Evolutionary conservation across 2,113 vertebrate species (phyloP).

Genomic region (Zootoca vivipara): DNA sequence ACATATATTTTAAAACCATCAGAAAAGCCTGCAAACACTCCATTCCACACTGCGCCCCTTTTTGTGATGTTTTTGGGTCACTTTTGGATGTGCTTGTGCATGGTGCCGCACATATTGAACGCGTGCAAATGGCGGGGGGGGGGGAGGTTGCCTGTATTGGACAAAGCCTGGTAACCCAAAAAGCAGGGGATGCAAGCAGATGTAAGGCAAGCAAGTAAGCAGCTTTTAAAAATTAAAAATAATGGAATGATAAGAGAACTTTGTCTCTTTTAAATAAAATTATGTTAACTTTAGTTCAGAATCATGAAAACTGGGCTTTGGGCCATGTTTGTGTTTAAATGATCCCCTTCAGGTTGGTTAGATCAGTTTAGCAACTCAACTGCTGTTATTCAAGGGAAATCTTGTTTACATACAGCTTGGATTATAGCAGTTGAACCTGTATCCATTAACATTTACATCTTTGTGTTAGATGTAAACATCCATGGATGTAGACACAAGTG

Average conservation of each 20-base stretch:
- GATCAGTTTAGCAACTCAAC: background rate
- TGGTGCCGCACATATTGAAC: too few species aligned
- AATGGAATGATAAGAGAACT: background rate
- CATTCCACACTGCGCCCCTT: background rate
- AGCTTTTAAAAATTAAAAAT: background rate
- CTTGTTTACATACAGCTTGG: background rate
- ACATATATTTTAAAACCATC: too few species aligned
- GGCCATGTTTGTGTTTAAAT: background rate
- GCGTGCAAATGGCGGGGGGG: too few species aligned
- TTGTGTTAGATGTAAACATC: background rate
- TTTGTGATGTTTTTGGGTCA: background rate
- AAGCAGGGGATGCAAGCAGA: background rate
- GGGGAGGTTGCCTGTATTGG: too few species aligned
- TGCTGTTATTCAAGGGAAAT: conserved; percentile 1
- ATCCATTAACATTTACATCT: background rate
- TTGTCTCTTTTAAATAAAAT: background rate
- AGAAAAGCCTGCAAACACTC: too few species aligned
- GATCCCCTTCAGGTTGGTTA: background rate
- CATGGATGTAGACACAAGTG: background rate
- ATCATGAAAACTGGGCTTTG: too few species aligned
- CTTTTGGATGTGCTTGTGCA: background rate
- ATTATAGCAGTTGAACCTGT: background rate
- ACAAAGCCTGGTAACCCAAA: too few species aligned
- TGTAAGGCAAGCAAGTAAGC: background rate
- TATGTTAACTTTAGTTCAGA: background rate